phyloP scores from a whole-genome alignment of 2,113 vertebrate species.

The Misgurnus mizolepis region DNA sequence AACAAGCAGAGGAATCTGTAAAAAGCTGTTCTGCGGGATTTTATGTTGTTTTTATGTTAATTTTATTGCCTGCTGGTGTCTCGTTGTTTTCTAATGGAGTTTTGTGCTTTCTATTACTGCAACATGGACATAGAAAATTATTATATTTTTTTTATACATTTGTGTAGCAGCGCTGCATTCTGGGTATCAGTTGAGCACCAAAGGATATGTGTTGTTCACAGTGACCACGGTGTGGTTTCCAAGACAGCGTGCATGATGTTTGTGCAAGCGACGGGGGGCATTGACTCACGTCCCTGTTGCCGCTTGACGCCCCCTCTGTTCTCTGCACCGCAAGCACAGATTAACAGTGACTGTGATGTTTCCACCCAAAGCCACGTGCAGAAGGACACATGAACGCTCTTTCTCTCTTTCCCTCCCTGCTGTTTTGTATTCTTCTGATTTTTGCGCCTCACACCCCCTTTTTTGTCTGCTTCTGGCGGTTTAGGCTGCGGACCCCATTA shows the following conservation, averaged over 20 bases:
- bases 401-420: constrained; percentile 11
- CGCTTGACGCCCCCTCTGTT: constrained; percentile 1
- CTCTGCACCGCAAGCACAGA: constrained; percentile 29
- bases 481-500: not conserved
- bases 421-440: not conserved
- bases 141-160: no score
- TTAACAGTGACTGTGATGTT: constrained; percentile 45
- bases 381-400: constrained; percentile 16
- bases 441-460: not conserved
- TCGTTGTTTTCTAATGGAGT: not conserved
- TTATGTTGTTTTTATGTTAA: constrained; percentile 23
- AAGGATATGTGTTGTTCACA: constrained; percentile 4
- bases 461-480: not conserved
- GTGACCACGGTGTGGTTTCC: constrained; percentile 16
- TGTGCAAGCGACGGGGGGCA: not conserved
- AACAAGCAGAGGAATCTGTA: constrained; percentile 15
- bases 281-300: constrained; percentile 2
- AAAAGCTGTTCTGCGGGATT: not conserved
- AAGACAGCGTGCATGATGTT: constrained; percentile 18
- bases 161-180: constrained; percentile 4
- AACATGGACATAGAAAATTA: not conserved
- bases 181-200: not conserved
- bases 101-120: not conserved
- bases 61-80: constrained; percentile 9
- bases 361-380: constrained; percentile 16